phyloP scores from a whole-genome alignment of 2,888 invertebrate genomes.

The Halictus ligatus region DNA sequence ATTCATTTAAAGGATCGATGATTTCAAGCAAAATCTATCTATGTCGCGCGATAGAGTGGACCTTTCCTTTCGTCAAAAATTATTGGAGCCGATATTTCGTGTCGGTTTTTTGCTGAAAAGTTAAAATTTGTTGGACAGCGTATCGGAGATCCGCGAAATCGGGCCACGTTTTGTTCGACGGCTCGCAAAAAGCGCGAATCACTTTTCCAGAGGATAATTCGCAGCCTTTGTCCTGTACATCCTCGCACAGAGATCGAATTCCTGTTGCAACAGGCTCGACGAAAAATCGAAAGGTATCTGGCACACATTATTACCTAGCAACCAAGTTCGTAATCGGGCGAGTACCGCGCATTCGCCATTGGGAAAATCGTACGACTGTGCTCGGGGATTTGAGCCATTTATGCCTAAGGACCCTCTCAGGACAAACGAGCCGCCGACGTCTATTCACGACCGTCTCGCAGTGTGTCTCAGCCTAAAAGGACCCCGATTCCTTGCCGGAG shows the following conservation, averaged over 20 bases:
- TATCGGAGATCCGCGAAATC: conserved; percentile 35
- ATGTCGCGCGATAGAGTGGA: not conserved
- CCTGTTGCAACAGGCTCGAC: not conserved
- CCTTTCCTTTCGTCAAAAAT: not conserved
- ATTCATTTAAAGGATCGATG: not conserved
- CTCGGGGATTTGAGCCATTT: not conserved
- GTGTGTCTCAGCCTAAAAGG: not conserved
- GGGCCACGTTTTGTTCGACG: conserved; percentile 31
- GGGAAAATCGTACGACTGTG: not conserved
- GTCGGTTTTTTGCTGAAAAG: not conserved
- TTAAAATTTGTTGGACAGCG: not conserved
- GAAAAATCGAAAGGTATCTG: not conserved
- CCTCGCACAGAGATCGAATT: not conserved
- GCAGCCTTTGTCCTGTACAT: not conserved
- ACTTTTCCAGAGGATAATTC: conserved; percentile 13
- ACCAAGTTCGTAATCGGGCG: not conserved
- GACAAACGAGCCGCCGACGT: not conserved
- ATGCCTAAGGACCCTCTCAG: conserved; percentile 1
- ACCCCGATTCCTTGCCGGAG: not conserved
- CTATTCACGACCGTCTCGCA: not conserved
- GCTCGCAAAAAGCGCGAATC: conserved; percentile 28
- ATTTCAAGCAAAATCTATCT: not conserved
- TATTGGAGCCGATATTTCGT: not conserved
- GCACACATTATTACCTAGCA: not conserved
- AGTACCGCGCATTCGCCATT: not conserved